Conservation (phyloP, 2,888 invertebrate species). For the Deilephila elpenor region DNA sequence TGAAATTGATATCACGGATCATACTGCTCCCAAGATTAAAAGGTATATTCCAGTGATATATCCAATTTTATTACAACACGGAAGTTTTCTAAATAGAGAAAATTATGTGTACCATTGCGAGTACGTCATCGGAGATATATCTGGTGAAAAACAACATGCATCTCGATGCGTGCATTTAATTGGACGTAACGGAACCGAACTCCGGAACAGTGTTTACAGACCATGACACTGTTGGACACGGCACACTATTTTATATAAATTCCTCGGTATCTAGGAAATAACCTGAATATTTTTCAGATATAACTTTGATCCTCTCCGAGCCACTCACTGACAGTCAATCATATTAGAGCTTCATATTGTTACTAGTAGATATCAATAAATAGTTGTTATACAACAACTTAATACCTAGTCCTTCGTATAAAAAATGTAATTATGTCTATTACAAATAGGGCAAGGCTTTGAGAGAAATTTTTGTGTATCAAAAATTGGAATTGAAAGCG, state of each 20-base stretch:
- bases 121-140: slow-evolving; percentile 23
- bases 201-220: slow-evolving; percentile 59
- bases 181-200: slow-evolving; percentile 59
- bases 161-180: slow-evolving; percentile 52
- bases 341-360: too few relatives aligned
- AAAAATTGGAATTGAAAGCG: not conserved
- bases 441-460: too few relatives aligned
- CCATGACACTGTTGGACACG: slow-evolving; percentile 54
- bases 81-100: slow-evolving; percentile 26
- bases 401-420: not conserved
- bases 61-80: not conserved
- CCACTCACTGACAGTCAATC: too few relatives aligned
- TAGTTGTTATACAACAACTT: not conserved
- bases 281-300: not conserved
- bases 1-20: too few relatives aligned
- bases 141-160: slow-evolving; percentile 40
- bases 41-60: too few relatives aligned
- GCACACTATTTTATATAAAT: slow-evolving; percentile 29
- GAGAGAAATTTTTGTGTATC: not conserved
- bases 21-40: too few relatives aligned
- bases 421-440: too few relatives aligned
- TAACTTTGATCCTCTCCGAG: not conserved
- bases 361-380: not conserved
- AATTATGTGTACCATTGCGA: slow-evolving; percentile 14
- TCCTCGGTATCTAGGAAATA: slow-evolving; percentile 30